Evolutionary conservation across 2,113 vertebrate species (phyloP), one percentile per base, ranked within the genome.

Genomic region (Phaetusa simplex): DNA sequence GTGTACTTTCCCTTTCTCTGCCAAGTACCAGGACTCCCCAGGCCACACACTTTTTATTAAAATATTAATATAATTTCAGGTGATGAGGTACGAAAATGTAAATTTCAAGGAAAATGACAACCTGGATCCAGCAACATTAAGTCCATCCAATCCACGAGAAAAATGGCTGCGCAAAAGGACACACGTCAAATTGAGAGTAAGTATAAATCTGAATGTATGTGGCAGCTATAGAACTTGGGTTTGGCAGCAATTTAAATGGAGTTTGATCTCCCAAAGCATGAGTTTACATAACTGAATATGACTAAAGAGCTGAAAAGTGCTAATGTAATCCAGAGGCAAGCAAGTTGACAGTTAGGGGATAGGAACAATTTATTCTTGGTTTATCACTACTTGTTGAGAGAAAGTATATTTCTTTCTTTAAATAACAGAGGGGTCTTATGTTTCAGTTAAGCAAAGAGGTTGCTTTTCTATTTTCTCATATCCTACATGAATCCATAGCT

Each of bases 91-190:
- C 14, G 99, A 99, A 97, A 99, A 98, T 12, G 93, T 98, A 88
- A 98, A 98, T 59, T 85, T 98, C 82, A 98, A 99, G 97, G 99
- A 99, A 97, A 98, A 94, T 1, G 96, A 98, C 74, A 97, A 96
- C 84, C 79, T 98, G 94, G 99, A 99, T 94, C 97, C 98, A 0
- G 98, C 98, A 12, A 97, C 98, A 0, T 98, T 99, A 91, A 99
- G 98, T 32, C 99, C 98, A 1, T 98, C 99, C 65, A 99, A 98
- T 92, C 98, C 99, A 15, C 98, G 99, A 4, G 99, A 99, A 93
- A 99, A 99, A 94, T 99, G 99, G 99, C 98, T 99, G 40, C 98
- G 99, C 22, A 99, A 99, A 96, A 98, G 99, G 96, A 99, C 99
- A 11, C 99, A 99, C 43, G 99, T 99, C 96, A 99, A 99, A 93